A percentile compares a stretch with the other conserved stretches of the same genome.
Evolutionary conservation across 2,797 vertebrate genomes (phyloP).

Genomic region (Melopsittacus undulatus): DNA sequence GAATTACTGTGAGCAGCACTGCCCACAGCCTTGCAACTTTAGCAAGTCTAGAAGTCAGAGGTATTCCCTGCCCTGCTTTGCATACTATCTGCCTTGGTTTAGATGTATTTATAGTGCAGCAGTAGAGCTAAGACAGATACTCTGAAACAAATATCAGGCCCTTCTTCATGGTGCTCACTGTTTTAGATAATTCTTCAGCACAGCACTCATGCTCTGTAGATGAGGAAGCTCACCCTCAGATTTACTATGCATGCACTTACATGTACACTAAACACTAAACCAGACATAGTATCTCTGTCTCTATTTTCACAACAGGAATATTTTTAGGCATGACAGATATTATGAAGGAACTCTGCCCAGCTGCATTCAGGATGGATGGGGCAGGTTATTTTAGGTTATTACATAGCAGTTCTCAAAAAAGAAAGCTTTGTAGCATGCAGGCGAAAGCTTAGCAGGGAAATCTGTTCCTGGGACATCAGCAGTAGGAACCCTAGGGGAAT

Average conservation of each 20-base stretch:
- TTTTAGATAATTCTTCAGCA: background rate
- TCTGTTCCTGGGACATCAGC: background rate
- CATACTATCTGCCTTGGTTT: background rate
- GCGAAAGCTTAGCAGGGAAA: background rate
- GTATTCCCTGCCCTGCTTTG: conserved; percentile 3
- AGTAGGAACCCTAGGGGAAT: background rate
- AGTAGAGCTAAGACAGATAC: background rate
- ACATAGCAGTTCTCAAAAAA: conserved; percentile 50
- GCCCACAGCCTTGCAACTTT: background rate
- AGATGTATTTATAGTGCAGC: background rate
- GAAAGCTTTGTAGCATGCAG: conserved; percentile 12
- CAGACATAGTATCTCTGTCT: conserved; percentile 20
- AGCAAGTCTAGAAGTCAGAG: conserved; percentile 1
- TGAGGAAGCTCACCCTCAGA: background rate
- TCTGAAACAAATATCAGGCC: background rate
- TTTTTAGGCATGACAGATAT: conserved; percentile 67
- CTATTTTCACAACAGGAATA: conserved; percentile 55
- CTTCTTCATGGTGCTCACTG: background rate
- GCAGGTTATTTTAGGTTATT: conserved; percentile 48
- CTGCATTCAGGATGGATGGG: conserved; percentile 35
- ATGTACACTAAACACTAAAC: background rate
- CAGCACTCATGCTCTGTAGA: background rate
- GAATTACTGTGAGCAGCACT: background rate
- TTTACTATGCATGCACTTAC: background rate
- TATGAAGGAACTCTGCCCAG: conserved; percentile 43